phyloP scores from a whole-genome alignment of 2,113 vertebrate genomes.

The Xenotilapia longispinis region DNA sequence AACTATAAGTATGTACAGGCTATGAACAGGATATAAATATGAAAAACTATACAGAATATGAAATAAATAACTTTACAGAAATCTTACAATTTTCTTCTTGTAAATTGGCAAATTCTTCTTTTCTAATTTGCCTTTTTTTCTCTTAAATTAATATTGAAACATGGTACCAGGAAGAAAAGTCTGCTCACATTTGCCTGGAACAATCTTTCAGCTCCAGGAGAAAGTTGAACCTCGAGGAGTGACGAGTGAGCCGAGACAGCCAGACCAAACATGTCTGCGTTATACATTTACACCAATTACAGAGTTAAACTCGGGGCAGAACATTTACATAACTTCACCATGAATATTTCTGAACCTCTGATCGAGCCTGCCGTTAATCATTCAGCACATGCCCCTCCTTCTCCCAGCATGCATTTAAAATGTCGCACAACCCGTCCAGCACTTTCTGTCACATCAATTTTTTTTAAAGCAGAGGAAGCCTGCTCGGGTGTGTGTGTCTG shows the following conservation, averaged over 20 bases:
- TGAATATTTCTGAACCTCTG: neutral
- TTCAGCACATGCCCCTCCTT: neutral
- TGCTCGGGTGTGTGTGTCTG: neutral
- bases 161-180: neutral
- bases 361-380: neutral
- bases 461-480: neutral
- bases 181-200: neutral
- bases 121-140: neutral
- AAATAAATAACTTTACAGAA: no score
- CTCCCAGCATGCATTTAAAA: neutral
- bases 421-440: neutral
- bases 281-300: neutral
- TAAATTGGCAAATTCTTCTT: neutral
- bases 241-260: neutral
- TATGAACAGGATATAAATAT: no score
- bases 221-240: neutral
- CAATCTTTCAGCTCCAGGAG: neutral
- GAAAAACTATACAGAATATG: no score
- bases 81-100: neutral
- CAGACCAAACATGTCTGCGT: neutral
- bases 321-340: neutral
- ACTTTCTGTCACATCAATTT: neutral
- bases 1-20: no score
- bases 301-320: neutral
- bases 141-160: neutral